Evolutionary conservation across 1,140 invertebrate genomes (phyloP).

Genomic region (Parasteatoda tepidariorum): DNA sequence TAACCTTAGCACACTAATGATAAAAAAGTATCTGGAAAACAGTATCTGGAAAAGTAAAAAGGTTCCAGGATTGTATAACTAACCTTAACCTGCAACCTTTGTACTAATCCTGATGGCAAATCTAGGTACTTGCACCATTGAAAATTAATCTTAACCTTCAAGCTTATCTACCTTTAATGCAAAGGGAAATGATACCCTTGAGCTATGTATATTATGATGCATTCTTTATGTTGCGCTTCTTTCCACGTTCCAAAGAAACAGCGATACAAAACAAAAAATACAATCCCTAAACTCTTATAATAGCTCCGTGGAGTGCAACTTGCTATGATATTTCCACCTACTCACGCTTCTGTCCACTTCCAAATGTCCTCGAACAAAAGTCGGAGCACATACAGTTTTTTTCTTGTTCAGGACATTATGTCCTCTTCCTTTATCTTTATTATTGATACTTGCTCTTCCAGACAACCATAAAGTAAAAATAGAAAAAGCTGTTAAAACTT

Average conservation of each 20-base stretch:
- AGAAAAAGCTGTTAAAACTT: background rate
- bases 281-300: background rate
- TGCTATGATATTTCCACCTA: background rate
- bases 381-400: background rate
- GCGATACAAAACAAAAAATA: background rate
- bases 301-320: background rate
- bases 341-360: background rate
- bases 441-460: background rate
- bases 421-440: background rate
- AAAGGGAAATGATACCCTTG: background rate
- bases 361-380: background rate
- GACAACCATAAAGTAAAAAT: background rate
- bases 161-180: background rate
- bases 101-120: too few species aligned
- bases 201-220: background rate
- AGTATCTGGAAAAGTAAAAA: too few species aligned
- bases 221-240: background rate
- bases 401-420: background rate
- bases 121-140: too few species aligned
- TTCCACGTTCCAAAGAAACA: background rate
- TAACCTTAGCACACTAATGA: too few species aligned
- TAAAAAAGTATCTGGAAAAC: too few species aligned
- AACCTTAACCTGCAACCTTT: too few species aligned
- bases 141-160: too few species aligned
- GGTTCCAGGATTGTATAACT: too few species aligned